These are phyloP conservation scores for Pararge aegeria DNA, from an alignment of 1,140 invertebrate species.

Conservation along the genomic window DNA sequence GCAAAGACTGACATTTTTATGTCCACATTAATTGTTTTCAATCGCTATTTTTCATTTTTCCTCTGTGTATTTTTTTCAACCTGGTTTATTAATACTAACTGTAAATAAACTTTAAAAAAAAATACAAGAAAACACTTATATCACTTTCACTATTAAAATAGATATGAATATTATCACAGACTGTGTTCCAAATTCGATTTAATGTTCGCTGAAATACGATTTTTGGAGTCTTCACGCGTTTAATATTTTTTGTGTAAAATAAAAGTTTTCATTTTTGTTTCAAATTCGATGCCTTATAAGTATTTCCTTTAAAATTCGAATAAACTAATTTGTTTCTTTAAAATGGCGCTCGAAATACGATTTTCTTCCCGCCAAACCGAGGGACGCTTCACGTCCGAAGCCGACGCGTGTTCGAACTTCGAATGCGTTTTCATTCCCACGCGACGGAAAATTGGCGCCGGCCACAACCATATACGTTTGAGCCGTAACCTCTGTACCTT, in stretches of 20 bases:
- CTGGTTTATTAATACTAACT: no score
- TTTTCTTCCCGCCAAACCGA: slow-evolving; percentile 26
- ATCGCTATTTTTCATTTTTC: neutral
- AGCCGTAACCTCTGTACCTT: slow-evolving; percentile 14
- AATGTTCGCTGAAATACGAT: no score
- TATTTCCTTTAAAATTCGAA: neutral
- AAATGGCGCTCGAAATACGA: slow-evolving; percentile 10
- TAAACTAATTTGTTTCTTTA: neutral
- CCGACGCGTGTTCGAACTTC: slow-evolving; percentile 14
- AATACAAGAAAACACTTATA: no score
- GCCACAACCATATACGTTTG: slow-evolving; percentile 14
- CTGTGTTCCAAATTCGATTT: no score
- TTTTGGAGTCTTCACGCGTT: no score
- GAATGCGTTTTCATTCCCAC: slow-evolving; percentile 24
- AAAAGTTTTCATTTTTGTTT: no score
- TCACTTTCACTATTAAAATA: no score
- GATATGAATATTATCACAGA: no score
- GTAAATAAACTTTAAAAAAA: no score
- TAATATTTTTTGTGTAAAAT: no score
- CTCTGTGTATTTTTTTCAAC: no score
- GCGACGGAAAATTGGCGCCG: slow-evolving; percentile 22
- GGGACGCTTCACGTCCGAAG: slow-evolving; percentile 27
- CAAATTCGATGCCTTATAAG: no score
- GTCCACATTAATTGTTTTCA: neutral
- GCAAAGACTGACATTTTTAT: slow-evolving; percentile 39